A percentile compares a stretch with the other conserved stretches of the same genome.
Evolutionary conservation across 2,888 invertebrate species (phyloP).

Genomic region (Kryphioiulus occultus): DNA sequence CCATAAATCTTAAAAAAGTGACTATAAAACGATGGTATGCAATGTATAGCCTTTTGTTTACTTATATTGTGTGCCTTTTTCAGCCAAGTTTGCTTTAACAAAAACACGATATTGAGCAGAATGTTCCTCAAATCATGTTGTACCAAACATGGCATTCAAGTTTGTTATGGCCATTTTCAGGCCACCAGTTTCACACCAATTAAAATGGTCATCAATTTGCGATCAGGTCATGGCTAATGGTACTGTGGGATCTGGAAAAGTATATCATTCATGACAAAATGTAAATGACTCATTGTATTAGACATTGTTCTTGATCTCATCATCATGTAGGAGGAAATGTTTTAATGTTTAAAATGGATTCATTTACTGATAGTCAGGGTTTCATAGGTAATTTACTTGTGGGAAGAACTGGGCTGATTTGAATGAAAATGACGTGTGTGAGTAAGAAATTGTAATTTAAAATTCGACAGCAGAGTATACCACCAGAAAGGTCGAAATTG

Average conservation of each 20-base stretch:
- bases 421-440: no score
- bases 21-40: constrained; percentile 13
- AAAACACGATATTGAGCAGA: neutral
- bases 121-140: neutral
- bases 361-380: neutral
- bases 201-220: neutral
- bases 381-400: neutral
- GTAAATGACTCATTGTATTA: neutral
- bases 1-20: neutral
- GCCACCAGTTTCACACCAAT: neutral
- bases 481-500: neutral
- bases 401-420: neutral
- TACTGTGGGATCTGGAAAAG: neutral
- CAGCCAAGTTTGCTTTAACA: neutral
- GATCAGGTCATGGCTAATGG: neutral
- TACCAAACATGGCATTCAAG: neutral
- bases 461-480: neutral
- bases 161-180: neutral
- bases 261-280: neutral
- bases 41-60: neutral
- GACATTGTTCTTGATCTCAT: neutral
- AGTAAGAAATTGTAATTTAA: neutral
- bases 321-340: neutral
- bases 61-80: constrained; percentile 38
- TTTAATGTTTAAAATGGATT: neutral